Evolutionary conservation across 1,140 invertebrate genomes (phyloP).

Genomic region (Drosophila novamexicana): DNA sequence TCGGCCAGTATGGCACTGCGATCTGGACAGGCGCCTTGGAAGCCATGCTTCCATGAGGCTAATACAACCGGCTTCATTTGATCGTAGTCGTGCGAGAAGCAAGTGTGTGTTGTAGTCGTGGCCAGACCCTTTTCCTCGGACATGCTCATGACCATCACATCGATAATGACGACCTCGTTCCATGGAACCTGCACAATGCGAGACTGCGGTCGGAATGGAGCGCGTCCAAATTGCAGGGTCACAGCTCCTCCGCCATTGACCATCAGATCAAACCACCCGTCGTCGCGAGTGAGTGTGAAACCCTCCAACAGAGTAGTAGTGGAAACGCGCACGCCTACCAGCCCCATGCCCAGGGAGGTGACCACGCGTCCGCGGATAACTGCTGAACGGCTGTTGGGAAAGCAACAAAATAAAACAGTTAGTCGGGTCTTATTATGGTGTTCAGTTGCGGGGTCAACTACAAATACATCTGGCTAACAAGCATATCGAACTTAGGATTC

Average conservation of each 20-base stretch:
- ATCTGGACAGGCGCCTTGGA: slow-evolving; percentile 97
- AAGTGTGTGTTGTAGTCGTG: slow-evolving; percentile 89
- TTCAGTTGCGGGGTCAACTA: slow-evolving; percentile 23
- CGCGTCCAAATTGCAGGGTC: slow-evolving; percentile 96
- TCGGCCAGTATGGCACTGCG: slow-evolving; percentile 96
- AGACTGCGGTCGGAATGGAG: slow-evolving; percentile 95
- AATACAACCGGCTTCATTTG: slow-evolving; percentile 96
- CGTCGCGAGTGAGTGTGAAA: slow-evolving; percentile 95
- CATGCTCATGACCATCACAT: slow-evolving; percentile 93
- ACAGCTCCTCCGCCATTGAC: slow-evolving; percentile 99
- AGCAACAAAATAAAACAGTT: slow-evolving; percentile 50
- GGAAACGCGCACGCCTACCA: slow-evolving; percentile 97
- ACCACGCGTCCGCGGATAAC: slow-evolving; percentile 97
- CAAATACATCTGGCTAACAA: slow-evolving; percentile 49
- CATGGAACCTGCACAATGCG: slow-evolving; percentile 97
- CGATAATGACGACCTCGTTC: slow-evolving; percentile 98
- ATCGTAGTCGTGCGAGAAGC: slow-evolving; percentile 96
- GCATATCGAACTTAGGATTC: slow-evolving; percentile 61
- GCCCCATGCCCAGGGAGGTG: slow-evolving; percentile 94
- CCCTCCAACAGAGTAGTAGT: slow-evolving; percentile 95
- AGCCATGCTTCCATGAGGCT: slow-evolving; percentile 98
- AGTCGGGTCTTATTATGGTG: slow-evolving; percentile 52
- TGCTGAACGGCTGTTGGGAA: slow-evolving; percentile 92
- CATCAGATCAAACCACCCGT: slow-evolving; percentile 97
- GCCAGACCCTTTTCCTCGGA: slow-evolving; percentile 89